Evolutionary conservation across 2,797 vertebrate species (phyloP), one percentile per base, ranked within the genome.

Genomic region (Macropodus opercularis): DNA sequence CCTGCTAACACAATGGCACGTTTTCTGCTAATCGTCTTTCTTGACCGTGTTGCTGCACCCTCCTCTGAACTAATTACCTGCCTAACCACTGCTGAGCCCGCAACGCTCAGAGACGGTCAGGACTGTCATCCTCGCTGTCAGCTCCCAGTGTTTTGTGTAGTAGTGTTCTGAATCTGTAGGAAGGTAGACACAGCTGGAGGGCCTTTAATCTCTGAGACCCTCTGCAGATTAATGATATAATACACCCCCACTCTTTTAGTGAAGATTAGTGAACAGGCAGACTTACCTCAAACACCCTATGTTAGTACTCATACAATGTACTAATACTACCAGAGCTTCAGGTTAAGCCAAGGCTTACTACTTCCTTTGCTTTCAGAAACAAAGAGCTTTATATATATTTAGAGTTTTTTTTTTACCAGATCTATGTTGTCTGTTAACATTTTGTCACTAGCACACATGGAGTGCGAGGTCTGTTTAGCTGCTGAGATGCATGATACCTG

Each of bases 161-260:
- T 17, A 0, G 5, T 15, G 6, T 9, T 19, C 27, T 63, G 65
- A 36, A 54, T 13, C 18, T 13, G 13, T 9, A 2, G 23, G 17
- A 29, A 35, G 46, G 31, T 34, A 38, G 75, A 66, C 57, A 72
- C 79, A 82, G 77, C 71, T 65, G 59, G 42, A 48, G 50, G 50
- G 65, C 43, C 27, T 47, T 23, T 84, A 79, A 83, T 84, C 83
- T 68, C 34, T 27, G 47, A 69, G 75, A 76, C 74, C 68, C 75
- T 81, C 64, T 53, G 36, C 46, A 69, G 79, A 85, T 86, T 79
- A 76, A 64, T 9, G 23, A 50, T 74, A 64, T 72, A 63, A 78
- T 60, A 41, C 70, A 49, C 29, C 3, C n/a, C 27, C 26, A 11
- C 43, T 50, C 12, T 69, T 46, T 58, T 42, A 23, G 70, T 36